Conservation (phyloP, 2,888 invertebrate genomes). For the Torymus auratus region DNA sequence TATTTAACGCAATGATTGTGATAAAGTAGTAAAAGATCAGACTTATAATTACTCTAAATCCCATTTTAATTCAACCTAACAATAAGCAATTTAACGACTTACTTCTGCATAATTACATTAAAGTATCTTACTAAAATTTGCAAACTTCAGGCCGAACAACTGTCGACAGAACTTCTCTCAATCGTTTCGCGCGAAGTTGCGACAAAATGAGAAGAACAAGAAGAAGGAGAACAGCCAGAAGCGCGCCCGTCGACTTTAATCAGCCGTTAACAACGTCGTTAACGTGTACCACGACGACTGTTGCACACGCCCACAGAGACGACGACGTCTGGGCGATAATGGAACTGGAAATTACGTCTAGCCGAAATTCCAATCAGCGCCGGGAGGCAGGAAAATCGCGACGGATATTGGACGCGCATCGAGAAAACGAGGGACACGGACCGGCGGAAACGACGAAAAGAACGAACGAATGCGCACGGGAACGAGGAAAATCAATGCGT, state of each 20-base stretch:
- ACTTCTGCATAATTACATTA: too few species aligned
- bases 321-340: conserved; percentile 25
- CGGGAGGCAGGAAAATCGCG: conserved; percentile 35
- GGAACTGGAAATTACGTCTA: conserved; percentile 49
- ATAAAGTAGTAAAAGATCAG: too few species aligned
- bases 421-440: conserved; percentile 24
- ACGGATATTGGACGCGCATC: conserved; percentile 52
- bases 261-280: conserved; percentile 54
- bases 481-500: too few species aligned
- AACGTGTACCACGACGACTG: neutral
- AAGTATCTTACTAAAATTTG: too few species aligned
- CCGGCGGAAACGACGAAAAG: neutral
- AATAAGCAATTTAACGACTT: too few species aligned
- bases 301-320: neutral
- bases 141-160: too few species aligned
- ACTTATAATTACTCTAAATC: too few species aligned
- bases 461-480: neutral
- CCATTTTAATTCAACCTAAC: too few species aligned
- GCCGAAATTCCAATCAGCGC: conserved; percentile 52
- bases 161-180: too few species aligned
- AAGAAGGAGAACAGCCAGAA: neutral
- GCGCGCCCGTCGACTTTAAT: conserved; percentile 40
- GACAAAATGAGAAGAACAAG: conserved; percentile 2
- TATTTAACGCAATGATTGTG: too few species aligned
- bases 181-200: too few species aligned